Evolutionary conservation across 2,113 vertebrate genomes (phyloP).

Genomic region (Mugil cephalus): DNA sequence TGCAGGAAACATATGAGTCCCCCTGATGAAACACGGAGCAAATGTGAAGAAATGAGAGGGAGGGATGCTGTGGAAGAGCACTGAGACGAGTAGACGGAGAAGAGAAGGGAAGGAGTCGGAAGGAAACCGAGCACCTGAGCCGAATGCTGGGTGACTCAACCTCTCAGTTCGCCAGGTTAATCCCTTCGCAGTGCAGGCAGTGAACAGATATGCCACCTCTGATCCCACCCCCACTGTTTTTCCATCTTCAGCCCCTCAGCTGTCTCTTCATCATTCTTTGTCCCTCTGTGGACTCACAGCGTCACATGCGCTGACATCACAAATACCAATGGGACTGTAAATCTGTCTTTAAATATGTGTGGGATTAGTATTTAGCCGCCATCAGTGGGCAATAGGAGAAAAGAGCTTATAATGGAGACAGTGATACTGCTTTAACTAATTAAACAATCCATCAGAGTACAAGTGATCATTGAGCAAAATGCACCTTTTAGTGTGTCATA

Average conservation of each 20-base stretch:
- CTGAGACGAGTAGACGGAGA: background rate
- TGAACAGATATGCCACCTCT: slow-evolving; percentile 36
- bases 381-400: background rate
- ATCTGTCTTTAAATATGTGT: background rate
- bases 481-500: too few species aligned
- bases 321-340: background rate
- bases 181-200: slow-evolving; percentile 24
- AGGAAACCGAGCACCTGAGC: background rate
- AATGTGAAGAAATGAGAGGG: background rate
- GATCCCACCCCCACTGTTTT: slow-evolving; percentile 4
- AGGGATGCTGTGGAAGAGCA: background rate
- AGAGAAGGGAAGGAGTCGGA: background rate
- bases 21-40: slow-evolving; percentile 50
- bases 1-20: slow-evolving; percentile 24
- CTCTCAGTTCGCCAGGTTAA: slow-evolving; percentile 21
- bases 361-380: background rate
- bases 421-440: too few species aligned
- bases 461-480: too few species aligned
- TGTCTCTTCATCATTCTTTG: slow-evolving; percentile 18
- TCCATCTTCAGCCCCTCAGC: slow-evolving; percentile 13
- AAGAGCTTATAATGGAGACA: too few species aligned
- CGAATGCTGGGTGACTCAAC: background rate
- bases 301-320: background rate
- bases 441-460: too few species aligned
- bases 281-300: background rate